Percentiles rank a stretch among this genome's conserved stretches.
Evolutionary conservation across 2,797 vertebrate species (phyloP).

Genomic region (Thamnophis elegans): DNA sequence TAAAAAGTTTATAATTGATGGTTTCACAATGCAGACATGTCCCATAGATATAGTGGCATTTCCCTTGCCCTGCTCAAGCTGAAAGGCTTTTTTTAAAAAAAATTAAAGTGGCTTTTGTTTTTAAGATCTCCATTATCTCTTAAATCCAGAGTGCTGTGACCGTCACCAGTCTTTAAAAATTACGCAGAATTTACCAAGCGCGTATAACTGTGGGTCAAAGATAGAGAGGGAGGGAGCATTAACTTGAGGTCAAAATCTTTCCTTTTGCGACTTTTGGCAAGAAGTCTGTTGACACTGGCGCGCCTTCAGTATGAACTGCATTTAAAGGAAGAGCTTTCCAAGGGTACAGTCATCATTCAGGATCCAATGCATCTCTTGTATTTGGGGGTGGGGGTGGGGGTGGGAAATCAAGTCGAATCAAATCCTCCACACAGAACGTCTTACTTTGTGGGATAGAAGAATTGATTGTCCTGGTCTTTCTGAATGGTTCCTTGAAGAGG

Average conservation of each 20-base stretch:
- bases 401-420: neutral
- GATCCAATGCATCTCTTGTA: constrained; percentile 29
- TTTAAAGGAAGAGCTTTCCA: constrained; percentile 51
- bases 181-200: constrained; percentile 14
- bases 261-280: constrained; percentile 46
- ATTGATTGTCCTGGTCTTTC: constrained; percentile 38
- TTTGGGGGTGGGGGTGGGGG: no score
- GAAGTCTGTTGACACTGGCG: constrained; percentile 41
- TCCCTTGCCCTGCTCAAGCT: neutral
- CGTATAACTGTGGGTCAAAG: neutral
- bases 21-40: neutral
- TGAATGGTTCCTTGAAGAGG: constrained; percentile 20
- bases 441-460: neutral
- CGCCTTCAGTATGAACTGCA: constrained; percentile 52
- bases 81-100: neutral
- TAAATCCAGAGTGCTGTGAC: constrained; percentile 2
- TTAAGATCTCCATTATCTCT: neutral
- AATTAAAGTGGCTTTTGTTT: neutral
- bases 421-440: constrained; percentile 10
- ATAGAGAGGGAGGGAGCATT: constrained; percentile 25
- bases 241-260: constrained; percentile 28
- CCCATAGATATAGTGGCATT: neutral
- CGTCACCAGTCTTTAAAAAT: neutral
- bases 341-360: constrained; percentile 43
- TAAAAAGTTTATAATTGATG: constrained; percentile 28